These are phyloP conservation scores for Calidris pygmaea DNA, from an alignment of 2,113 vertebrate genomes.

Conservation along the genomic window DNA sequence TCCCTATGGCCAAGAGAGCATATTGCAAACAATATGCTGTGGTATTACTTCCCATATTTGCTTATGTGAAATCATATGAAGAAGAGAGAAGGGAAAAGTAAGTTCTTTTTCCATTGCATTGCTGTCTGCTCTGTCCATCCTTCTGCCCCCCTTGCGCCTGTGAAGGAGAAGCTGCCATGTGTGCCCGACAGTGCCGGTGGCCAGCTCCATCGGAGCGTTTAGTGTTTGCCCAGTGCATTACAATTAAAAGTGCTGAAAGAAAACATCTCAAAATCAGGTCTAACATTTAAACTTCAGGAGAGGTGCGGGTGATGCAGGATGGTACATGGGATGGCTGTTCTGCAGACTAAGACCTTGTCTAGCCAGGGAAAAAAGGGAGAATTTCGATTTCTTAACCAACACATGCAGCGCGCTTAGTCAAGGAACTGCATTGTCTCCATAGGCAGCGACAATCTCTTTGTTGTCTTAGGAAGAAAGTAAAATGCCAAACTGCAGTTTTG, in stretches of 20 bases:
- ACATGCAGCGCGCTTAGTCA: not conserved
- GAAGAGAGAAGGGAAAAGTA: not conserved
- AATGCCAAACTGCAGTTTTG: not conserved
- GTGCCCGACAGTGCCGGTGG: rapidly evolving
- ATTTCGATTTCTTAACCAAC: not conserved
- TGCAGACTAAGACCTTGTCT: not conserved
- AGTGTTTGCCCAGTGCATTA: not conserved
- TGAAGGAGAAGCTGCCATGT: not conserved
- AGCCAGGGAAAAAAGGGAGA: not conserved
- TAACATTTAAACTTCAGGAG: not conserved
- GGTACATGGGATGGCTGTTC: not conserved
- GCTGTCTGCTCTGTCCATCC: not conserved
- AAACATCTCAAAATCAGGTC: not conserved
- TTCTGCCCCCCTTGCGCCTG: rapidly evolving
- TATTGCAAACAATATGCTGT: slow-evolving; percentile 61
- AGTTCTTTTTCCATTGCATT: not conserved
- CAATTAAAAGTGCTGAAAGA: not conserved
- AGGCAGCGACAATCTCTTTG: slow-evolving; percentile 4
- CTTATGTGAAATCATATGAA: slow-evolving; percentile 28
- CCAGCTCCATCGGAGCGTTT: not conserved
- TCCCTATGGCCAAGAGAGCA: slow-evolving; percentile 59
- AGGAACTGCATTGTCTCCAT: not conserved
- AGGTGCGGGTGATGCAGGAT: not conserved
- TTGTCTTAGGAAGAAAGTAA: not conserved
- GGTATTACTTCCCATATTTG: slow-evolving; percentile 48